Evolutionary conservation across 2,113 vertebrate species (phyloP), one percentile per base, ranked within the genome.

Genomic region (Hippocampus barbouri): DNA sequence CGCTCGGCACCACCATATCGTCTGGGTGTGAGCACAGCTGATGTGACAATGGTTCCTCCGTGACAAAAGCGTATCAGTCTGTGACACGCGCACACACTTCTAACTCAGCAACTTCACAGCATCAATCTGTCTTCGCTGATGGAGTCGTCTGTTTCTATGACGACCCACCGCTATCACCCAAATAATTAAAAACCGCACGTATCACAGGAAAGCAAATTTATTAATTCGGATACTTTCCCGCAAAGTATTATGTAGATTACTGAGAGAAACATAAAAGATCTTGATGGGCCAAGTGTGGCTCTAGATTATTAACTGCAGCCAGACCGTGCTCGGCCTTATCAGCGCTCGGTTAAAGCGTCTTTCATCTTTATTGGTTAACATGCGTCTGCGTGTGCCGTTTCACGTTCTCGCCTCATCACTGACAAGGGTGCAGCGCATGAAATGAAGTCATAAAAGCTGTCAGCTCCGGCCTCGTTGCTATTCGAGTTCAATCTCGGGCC

Each of bases 401-500:
- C 57, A 59, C 63, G 73, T 77, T 38, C 54, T 77, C 71, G 62
- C 53, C 47, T 71, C 57, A 70, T 83, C 75, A 78, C 75, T 71
- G 82, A 72, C 0, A 21, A 77, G 43, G 69, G 72, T 45, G 78
- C 80, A 79, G 75, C 63, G 67, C 78, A 84, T 80, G 69, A 89
- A 86, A 87, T 87, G 21, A 82, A 85, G 83, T 83, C 79, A 77
- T 75, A 78, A 83, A 86, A 86, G 70, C 83, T 79, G 83, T 85
- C 82, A 79, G 76, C 67, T 82, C 72, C 41, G 77, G 66, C 82
- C 74, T 96, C 89, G 92, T 94, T 92, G 85, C 77, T 91, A 95
- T 96, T 94, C 94, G 80, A 88, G 91, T 90, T 91, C 79, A 87
- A 91, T 92, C 89, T 76, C 70, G 84, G 93, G 94, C 57, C 49